phyloP scores from a whole-genome alignment of 2,888 invertebrate species.

The Actias luna region DNA sequence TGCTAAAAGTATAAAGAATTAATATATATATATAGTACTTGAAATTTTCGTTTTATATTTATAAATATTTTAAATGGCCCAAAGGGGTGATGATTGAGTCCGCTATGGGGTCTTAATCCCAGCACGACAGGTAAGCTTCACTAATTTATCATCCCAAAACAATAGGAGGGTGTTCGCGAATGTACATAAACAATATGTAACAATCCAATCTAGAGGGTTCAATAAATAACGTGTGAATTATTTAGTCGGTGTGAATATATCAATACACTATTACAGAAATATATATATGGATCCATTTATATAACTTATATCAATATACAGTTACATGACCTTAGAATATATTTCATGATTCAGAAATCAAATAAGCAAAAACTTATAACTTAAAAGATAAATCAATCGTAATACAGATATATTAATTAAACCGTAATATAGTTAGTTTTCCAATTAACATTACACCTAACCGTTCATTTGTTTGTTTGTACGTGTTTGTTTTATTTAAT shows the following conservation, averaged over 20 bases:
- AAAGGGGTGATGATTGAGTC: conserved; percentile 63
- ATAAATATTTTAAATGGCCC: conserved; percentile 8
- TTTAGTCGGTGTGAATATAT: conserved; percentile 15
- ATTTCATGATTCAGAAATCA: background rate
- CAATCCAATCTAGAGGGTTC: conserved; percentile 55
- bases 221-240: conserved; percentile 43
- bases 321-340: background rate
- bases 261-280: conserved; percentile 19
- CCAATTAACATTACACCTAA: too few species aligned
- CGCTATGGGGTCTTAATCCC: conserved; percentile 66
- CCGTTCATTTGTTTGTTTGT: too few species aligned
- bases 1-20: too few species aligned
- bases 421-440: too few species aligned
- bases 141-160: conserved; percentile 79
- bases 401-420: background rate
- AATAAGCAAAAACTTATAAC: background rate
- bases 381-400: background rate
- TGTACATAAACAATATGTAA: conserved; percentile 46
- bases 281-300: background rate
- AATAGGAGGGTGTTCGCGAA: conserved; percentile 55
- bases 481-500: too few species aligned
- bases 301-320: background rate
- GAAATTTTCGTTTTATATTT: conserved; percentile 10
- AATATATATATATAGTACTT: too few species aligned
- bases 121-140: conserved; percentile 72